Conservation (phyloP, 2,888 invertebrate genomes). For the Meandrusa payeni region DNA sequence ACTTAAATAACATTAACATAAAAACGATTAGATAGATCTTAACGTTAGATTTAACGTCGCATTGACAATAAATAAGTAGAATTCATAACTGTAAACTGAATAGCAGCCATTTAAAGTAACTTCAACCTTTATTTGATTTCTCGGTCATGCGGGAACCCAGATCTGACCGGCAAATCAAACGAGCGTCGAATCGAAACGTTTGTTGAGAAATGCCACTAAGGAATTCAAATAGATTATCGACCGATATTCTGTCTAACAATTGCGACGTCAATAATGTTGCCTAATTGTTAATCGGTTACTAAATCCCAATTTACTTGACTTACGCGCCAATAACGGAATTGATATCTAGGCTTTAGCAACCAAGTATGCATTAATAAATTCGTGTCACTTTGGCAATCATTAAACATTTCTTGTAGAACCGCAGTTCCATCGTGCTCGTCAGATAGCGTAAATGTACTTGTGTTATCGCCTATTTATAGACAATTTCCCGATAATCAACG, state of each 20-base stretch:
- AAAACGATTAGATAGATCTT: neutral
- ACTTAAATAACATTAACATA: neutral
- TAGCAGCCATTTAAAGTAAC: constrained; percentile 19
- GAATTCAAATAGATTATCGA: constrained; percentile 12
- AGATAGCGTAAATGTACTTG: too few species aligned
- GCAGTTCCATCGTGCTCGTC: too few species aligned
- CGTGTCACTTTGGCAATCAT: too few species aligned
- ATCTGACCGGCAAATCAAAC: constrained; percentile 19
- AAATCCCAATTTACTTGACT: constrained; percentile 7
- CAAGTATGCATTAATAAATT: too few species aligned
- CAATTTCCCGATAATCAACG: too few species aligned
- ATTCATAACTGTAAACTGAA: constrained; percentile 21
- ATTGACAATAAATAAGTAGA: constrained; percentile 17
- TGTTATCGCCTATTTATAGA: too few species aligned
- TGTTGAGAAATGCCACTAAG: constrained; percentile 9
- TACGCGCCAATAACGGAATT: neutral
- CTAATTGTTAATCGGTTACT: constrained; percentile 14
- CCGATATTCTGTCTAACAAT: constrained; percentile 8
- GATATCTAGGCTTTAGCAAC: constrained; percentile 7
- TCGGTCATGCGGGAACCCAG: constrained; percentile 24
- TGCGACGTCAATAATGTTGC: constrained; percentile 9
- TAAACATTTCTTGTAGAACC: too few species aligned
- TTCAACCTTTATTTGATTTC: constrained; percentile 24
- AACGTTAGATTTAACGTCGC: constrained; percentile 4
- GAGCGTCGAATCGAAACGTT: constrained; percentile 12